Base-by-base conservation (phyloP, 2,113 vertebrate genomes). In the Catharus bicknelli region DNA sequence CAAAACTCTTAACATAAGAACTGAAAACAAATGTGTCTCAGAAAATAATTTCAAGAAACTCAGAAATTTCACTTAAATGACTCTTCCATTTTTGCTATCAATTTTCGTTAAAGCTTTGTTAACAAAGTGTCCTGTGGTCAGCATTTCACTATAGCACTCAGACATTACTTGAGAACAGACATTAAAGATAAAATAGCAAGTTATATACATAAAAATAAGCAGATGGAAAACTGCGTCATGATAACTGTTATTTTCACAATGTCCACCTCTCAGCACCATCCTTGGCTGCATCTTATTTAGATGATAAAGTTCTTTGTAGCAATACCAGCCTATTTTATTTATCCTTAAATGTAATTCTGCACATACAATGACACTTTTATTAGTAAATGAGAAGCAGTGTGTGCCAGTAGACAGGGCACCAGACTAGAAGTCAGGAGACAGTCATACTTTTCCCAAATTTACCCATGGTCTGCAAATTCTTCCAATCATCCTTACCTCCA, bases 401-500 rank as follows among this genome's bases (percentile, higher is more conserved):
- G 23, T 76, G 58, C 74, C 74, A 84, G 76, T 48, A 78, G 66
- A 78, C 40, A 69, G 45, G 42, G 53, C 51, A 70, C 45, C 69
- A 42, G 59, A 77, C 67, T 43, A n/a, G 48, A 73, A 83, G 89
- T 75, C 42, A 30, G 70, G 54, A 89, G 48, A 76, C 76, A 67
- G 27, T 61, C 61, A 59, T 26, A 75, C 62, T 85, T 88, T 94
- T 75, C 40, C 77, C 68, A 94, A 53, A 90, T 61, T 78, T 83
- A 58, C 42, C 61, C 34, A 55, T 6, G 36, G 62, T 66, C 84
- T 93, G 55, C 54, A 79, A 79, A 94, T 87, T 67, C 57, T 94
- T 92, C 77, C 94, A 94, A 40, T 76, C 89, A 82, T 91, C 76
- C 36, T 70, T 94, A 64, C 77, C 42, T 93, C 66, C 47, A 48